Evolutionary conservation across 2,113 vertebrate genomes (phyloP), one percentile per base, ranked within the genome.

Genomic region (Engystomops pustulosus): DNA sequence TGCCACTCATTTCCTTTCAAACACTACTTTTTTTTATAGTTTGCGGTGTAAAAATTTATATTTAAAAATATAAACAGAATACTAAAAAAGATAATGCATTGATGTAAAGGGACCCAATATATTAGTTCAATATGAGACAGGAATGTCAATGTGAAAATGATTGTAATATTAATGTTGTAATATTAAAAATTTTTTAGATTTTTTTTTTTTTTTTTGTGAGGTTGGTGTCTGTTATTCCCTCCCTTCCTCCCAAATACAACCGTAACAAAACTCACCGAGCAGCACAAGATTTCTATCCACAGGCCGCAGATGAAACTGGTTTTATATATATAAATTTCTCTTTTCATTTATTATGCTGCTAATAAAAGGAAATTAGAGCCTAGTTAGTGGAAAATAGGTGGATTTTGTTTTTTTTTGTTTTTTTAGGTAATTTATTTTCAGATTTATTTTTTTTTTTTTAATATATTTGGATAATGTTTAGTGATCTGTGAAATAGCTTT

Each of bases 401-500:
- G 85, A 89, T 88, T 74, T 44, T 20, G 6, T 23, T 44, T 23
- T 75, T 14, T 30, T 51, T n/a, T 71, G 0, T 76, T 30, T 76
- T 76, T 36, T 76, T n/a, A n/a, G n/a, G n/a, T n/a, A n/a, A n/a
- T 41, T 41, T 41, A 8, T 41, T 41, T 41, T 41, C 8, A 8
- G 38, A 5, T 89, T 55, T 49, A 10, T 20, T n/a, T 14, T 36
- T 76, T 47, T n/a, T 34, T 55, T 27, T 27, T 30, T 11, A 85
- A 47, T 86, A 85, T 90, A 88, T 86, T 90, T 89, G 89, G 88
- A 89, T 87, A 87, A 88, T 88, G 87, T 85, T 82, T 74, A 88
- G 87, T 87, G 91, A 94, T 93, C 91, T 94, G 94, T 91, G 93
- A 93, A 90, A 91, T 90, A 90, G 90, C 90, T 94, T 89, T 86